Evolutionary conservation across 2,797 vertebrate genomes (phyloP), one percentile per base, ranked within the genome.

Genomic region (Tadarida brasiliensis): DNA sequence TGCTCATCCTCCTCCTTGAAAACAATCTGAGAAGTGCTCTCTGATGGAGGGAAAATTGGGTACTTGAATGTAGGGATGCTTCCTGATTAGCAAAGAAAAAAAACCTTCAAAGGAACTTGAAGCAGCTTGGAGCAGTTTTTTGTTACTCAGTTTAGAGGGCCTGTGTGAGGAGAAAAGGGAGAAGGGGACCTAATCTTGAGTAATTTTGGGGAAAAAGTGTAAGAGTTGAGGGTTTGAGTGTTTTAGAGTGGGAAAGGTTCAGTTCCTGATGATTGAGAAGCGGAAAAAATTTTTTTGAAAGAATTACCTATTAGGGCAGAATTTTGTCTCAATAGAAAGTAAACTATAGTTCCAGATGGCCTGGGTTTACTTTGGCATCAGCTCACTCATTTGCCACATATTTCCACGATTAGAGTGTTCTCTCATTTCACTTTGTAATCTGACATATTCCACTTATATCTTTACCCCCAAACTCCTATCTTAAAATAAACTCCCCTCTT

Each of bases 1-100:
- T 85, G 10, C 26, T 95, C 44, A 77, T 44, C 15, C 22, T 90
- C n/a, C 77, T 94, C 57, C 71, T 96, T 91, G 87, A 96, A 94
- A 90, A 73, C 59, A 65, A 59, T 93, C 35, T 87, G 56, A 82
- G 93, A 96, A 95, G 57, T 91, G 54, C 73, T 87, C 56, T 74
- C 24, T 59, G 51, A 61, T 28, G 77, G 54, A 96, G 12, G 65
- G 49, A 78, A 96, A 61, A 94, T 47, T 91, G 63, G 63, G 44
- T 56, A 74, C 93, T 97, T 95, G 61, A 96, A 87, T 49, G 74
- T 61, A 22, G 51, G 49, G 19, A 49, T 84, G 39, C 73, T 89
- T 96, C 67, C n/a, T 94, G 47, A 76, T 44, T 11, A 89, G 65
- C 12, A n/a, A 76, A 67, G 19, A 35, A 26, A 61, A 76, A 61